Evolutionary conservation across 2,888 invertebrate genomes (phyloP), one percentile per base, ranked within the genome.

Genomic region (Athalia cordata): DNA sequence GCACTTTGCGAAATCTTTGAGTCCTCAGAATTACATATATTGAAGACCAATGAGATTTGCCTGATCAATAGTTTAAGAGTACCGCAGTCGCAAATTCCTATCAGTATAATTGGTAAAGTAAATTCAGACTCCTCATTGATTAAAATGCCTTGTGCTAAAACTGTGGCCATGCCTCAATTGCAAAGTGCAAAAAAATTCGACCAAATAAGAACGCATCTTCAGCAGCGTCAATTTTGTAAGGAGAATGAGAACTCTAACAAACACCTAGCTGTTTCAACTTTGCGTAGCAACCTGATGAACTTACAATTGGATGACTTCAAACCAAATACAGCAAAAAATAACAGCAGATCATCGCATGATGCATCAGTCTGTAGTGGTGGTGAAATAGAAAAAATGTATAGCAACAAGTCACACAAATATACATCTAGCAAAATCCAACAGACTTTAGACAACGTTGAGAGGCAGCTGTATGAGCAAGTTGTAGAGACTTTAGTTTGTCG

Each of bases 381-480:
- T 29, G 29, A 1, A 29, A 29, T 29, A 29, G 29, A 29, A 29
- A 29, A 29, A 15, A 2, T 11, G 1, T 5, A 5, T 9, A 3
- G 29, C 9, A 8, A 47, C 59, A 1, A 9, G 5, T 29, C 9
- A 72, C 15, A 15, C 4, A 7, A 62, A 13, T 13, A 8, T 29
- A 13, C 15, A 29, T 13, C 29, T 15, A 15, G 62, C 0, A 13
- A 47, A 43, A 59, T 72, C 13, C 11, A 59, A n/a, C 9, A 45
- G n/a, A 72, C 59, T 5, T 59, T 72, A 8, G 47, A 72, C 13
- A 59, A 59, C 47, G 57, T 72, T 59, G 72, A 72, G 47, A 47
- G 59, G n/a, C 72, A 59, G 47, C 59, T 72, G 5, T 47, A 72
- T 13, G 15, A 49, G 13, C 57, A 72, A 47, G 47, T 72, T 29